phyloP scores from a whole-genome alignment of 2,888 invertebrate species.

The Erebia epiphron region DNA sequence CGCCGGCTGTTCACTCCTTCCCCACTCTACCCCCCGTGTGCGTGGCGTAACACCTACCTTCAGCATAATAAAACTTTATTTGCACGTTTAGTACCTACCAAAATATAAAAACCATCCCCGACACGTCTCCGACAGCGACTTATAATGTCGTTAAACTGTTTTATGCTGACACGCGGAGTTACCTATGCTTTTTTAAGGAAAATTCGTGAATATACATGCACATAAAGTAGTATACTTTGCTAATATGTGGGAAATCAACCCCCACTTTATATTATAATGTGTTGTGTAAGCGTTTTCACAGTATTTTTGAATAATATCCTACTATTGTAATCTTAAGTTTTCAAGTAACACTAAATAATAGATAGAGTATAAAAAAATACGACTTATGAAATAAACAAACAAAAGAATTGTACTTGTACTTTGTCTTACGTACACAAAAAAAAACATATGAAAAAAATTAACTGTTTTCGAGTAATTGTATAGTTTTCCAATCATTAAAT shows the following conservation, averaged over 20 bases:
- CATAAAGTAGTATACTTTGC: no score
- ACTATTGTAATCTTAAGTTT: no score
- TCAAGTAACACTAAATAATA: no score
- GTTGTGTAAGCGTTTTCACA: no score
- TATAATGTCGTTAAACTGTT: conserved; percentile 45
- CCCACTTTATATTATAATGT: no score
- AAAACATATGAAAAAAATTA: no score
- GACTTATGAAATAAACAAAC: no score
- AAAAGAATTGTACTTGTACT: no score
- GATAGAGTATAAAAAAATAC: no score
- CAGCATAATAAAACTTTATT: conserved; percentile 44
- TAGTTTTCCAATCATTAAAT: conserved; percentile 9
- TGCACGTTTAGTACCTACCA: conserved; percentile 46
- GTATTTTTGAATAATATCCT: no score
- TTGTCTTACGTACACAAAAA: no score
- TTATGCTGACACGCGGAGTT: conserved; percentile 36
- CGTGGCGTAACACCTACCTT: conserved; percentile 42
- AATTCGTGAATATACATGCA: conserved; percentile 8
- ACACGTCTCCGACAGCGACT: conserved; percentile 41
- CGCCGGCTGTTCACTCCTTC: conserved; percentile 54
- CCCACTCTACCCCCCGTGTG: conserved; percentile 18
- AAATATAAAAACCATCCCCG: conserved; percentile 45
- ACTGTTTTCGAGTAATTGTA: neutral
- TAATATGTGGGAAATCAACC: no score
- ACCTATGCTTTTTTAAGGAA: conserved; percentile 32